Percentiles rank a stretch among this genome's conserved stretches.
phyloP scores from a whole-genome alignment of 2,888 invertebrate genomes.

The Epinotia ramella region DNA sequence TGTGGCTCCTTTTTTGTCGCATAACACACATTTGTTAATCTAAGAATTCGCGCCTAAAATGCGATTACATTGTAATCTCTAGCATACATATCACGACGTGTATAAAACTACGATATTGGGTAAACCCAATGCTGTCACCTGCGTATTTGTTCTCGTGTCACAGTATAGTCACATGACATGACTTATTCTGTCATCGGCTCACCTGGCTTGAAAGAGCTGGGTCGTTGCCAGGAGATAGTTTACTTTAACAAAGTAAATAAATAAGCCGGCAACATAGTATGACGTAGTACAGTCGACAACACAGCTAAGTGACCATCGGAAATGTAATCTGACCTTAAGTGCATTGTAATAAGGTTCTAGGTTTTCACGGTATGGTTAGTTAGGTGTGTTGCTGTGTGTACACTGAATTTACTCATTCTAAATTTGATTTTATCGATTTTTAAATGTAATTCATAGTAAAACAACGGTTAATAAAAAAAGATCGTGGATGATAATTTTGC shows the following conservation, averaged over 20 bases:
- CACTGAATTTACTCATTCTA: neutral
- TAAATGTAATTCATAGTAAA: neutral
- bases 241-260: slow-evolving; percentile 28
- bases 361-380: too few relatives aligned
- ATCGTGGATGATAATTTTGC: too few relatives aligned
- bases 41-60: too few relatives aligned
- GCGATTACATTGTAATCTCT: neutral
- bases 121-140: neutral
- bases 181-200: slow-evolving; percentile 21
- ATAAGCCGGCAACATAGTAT: neutral
- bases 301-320: too few relatives aligned
- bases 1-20: too few relatives aligned
- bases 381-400: too few relatives aligned
- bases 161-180: neutral
- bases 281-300: too few relatives aligned
- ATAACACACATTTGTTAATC: too few relatives aligned
- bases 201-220: slow-evolving; percentile 20
- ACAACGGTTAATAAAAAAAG: too few relatives aligned
- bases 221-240: slow-evolving; percentile 21
- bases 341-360: too few relatives aligned
- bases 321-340: too few relatives aligned
- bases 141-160: slow-evolving; percentile 14
- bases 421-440: neutral
- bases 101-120: neutral
- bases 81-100: neutral